Evolutionary conservation across 2,113 vertebrate species (phyloP).

Genomic region (Seriola rivoliana): DNA sequence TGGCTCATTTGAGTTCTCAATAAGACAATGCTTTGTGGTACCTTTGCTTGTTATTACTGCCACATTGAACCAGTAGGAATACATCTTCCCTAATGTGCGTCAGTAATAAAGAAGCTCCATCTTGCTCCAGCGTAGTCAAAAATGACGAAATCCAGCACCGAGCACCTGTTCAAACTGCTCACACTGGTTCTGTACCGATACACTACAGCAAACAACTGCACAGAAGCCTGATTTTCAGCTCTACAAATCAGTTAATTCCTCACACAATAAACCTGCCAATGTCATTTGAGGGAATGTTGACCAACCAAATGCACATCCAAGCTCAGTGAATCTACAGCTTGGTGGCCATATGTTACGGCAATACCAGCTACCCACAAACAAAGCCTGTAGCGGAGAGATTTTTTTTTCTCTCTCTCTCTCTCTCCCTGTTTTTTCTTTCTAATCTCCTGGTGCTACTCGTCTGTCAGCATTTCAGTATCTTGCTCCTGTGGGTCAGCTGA

Average conservation of each 20-base stretch:
- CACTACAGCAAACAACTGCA: slow-evolving; percentile 50
- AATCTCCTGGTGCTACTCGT: slow-evolving; percentile 54
- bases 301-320: slow-evolving; percentile 73
- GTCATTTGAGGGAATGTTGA: slow-evolving; percentile 63
- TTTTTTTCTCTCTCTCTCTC: background rate
- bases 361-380: slow-evolving; percentile 68
- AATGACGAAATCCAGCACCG: slow-evolving; percentile 34
- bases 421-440: slow-evolving; percentile 45
- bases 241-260: slow-evolving; percentile 70
- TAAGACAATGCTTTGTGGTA: slow-evolving; percentile 8
- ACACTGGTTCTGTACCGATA: slow-evolving; percentile 45
- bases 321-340: slow-evolving; percentile 76
- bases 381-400: slow-evolving; percentile 52
- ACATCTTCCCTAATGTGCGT: slow-evolving; percentile 21
- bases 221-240: slow-evolving; percentile 62
- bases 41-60: background rate
- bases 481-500: slow-evolving; percentile 63
- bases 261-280: slow-evolving; percentile 63
- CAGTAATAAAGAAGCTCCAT: slow-evolving; percentile 29
- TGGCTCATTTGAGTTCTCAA: background rate
- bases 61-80: slow-evolving; percentile 2
- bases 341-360: slow-evolving; percentile 81
- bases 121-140: slow-evolving; percentile 1
- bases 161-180: slow-evolving; percentile 60
- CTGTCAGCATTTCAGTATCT: slow-evolving; percentile 73